Conservation (phyloP, 2,797 vertebrate species). For the Eutrigla gurnardus region DNA sequence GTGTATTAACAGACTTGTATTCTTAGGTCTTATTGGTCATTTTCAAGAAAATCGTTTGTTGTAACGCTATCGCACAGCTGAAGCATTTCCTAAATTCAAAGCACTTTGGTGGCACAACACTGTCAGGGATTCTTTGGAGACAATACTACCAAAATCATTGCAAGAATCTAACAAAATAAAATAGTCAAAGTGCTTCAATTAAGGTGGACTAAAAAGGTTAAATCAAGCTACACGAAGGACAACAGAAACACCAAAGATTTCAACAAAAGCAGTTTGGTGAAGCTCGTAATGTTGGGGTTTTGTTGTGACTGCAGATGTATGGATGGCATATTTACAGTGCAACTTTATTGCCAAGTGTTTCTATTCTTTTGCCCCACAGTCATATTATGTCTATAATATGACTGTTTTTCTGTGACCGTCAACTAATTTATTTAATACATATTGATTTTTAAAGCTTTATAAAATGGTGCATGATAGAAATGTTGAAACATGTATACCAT, state of each 20-base stretch:
- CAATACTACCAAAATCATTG: background rate
- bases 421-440: background rate
- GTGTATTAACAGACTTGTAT: background rate
- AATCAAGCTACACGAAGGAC: background rate
- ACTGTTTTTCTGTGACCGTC: background rate
- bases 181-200: background rate
- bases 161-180: background rate
- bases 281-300: background rate
- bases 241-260: background rate
- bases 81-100: constrained; percentile 3
- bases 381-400: background rate
- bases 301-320: background rate
- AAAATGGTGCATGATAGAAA: background rate
- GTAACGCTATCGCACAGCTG: background rate
- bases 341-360: background rate
- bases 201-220: background rate
- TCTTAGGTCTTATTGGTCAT: background rate
- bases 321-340: background rate
- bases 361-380: background rate
- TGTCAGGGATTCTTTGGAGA: background rate
- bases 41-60: background rate
- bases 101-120: background rate
- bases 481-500: background rate
- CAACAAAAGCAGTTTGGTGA: background rate
- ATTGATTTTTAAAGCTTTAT: background rate